Evolutionary conservation across 2,888 invertebrate genomes (phyloP).

Genomic region (Eumacrocentrus americanus): DNA sequence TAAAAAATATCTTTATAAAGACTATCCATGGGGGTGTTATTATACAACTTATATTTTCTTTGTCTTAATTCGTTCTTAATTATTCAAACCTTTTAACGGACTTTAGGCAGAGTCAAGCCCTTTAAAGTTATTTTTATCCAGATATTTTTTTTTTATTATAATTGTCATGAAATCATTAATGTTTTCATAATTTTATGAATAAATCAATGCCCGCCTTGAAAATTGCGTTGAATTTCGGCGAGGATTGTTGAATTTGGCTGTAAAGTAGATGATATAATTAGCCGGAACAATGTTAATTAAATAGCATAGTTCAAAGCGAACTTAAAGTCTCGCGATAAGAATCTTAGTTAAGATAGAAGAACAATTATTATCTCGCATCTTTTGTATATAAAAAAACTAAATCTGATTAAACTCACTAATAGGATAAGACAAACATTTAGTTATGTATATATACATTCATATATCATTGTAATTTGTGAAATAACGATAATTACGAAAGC

Average conservation of each 20-base stretch:
- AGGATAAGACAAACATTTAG: neutral
- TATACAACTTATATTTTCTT: too few species aligned
- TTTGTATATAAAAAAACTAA: slow-evolving; percentile 53
- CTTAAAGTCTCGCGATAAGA: slow-evolving; percentile 52
- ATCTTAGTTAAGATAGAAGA: slow-evolving; percentile 24
- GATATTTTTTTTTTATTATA: neutral
- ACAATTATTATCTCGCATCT: slow-evolving; percentile 55
- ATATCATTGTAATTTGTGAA: slow-evolving; percentile 31
- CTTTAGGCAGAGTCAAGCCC: slow-evolving; percentile 7
- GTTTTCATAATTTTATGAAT: slow-evolving; percentile 24
- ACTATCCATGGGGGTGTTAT: too few species aligned
- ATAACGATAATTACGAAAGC: slow-evolving; percentile 39
- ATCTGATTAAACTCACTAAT: slow-evolving; percentile 30
- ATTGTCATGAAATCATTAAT: slow-evolving; percentile 24
- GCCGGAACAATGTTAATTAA: slow-evolving; percentile 34
- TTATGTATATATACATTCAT: slow-evolving; percentile 40
- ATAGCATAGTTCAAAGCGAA: slow-evolving; percentile 21
- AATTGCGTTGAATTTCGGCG: slow-evolving; percentile 52
- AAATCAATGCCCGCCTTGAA: slow-evolving; percentile 14
- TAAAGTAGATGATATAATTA: slow-evolving; percentile 55
- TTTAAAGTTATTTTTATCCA: slow-evolving; percentile 6
- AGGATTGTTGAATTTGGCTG: slow-evolving; percentile 60
- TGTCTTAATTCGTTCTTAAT: too few species aligned
- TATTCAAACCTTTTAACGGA: too few species aligned
- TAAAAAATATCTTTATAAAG: too few species aligned